Base-by-base conservation (phyloP, 2,797 vertebrate genomes). In the Gymnothorax javanicus region DNA sequence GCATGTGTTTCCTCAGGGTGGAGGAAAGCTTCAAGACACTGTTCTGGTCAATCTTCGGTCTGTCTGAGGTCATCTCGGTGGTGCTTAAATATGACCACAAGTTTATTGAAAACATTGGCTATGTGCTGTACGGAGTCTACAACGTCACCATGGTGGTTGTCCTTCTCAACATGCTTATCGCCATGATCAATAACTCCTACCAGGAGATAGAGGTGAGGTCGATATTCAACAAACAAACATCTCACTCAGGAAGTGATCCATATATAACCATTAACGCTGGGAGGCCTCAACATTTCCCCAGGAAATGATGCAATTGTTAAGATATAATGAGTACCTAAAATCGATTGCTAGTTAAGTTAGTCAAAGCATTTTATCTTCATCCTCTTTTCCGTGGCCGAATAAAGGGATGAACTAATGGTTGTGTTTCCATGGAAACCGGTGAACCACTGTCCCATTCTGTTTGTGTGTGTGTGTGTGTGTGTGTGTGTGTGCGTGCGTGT, bases 101-200 rank as follows among this genome's bases (percentile, higher is more conserved):
- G 92, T 99, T 99, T 95, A 99, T 99, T 58, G 98, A 99, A 94
- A 99, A 99, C 93, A 99, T 98, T 0, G 98, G 98, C 89, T 99
- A 99, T 0, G 97, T 99, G 73, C 96, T 99, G 88, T 99, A 98
- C 0, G 98, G 98, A 2, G 97, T 99, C 87, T 99, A 99, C 87
- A 99, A 99, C 0, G 98, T 99, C 93, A 99, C 98, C 12, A 99
- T 99, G 98, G 98, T 99, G 94, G 98, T 99, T 3, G 98, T 99
- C 82, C 97, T 99, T 23, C 98, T 99, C 91, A 99, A 99, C 91
- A 99, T 99, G 98, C 94, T 99, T 60, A 99, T 99, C 90, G 98
- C 98, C 91, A 99, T 99, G 98, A 99, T 99, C 94, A 99, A 99
- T 96, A 99, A 95, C 95, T 99, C 98, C 1, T 99, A 99, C 92